Base-by-base conservation (phyloP, 2,888 invertebrate species). In the Pardosa pseudoannulata region DNA sequence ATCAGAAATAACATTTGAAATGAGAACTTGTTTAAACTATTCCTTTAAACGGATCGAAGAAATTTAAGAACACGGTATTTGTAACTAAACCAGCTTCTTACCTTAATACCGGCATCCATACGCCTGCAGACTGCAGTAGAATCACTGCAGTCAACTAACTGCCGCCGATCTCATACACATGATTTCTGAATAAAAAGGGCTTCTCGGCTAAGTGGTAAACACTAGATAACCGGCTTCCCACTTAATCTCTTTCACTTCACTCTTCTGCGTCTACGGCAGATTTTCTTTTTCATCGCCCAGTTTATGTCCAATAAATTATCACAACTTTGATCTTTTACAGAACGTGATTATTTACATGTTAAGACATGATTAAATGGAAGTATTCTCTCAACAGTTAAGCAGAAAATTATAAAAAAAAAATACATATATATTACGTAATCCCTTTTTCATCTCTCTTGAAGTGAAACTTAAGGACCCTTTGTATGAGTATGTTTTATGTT, bases 221-320 rank as follows among this genome's bases (percentile, higher is more conserved):
- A 83, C 56, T 68, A 31, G 81, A 83, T 83, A 83, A 83, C 78
- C 39, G 83, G 83, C 83, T 83, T 83, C 83, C 72, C 72, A 32
- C 75, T 70, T 73, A 72, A 74, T 74, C 74, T 74, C 68, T 27
- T 32, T 32, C 9, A 7, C 56, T 65, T 28, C 19, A 11, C 41
- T 70, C 41, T 70, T n/a, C 70, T 39, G 2, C 70, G 1, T 27
- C 74, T 36, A 65, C 32, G 19, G 31, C 19, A 65, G 13, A 19
- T 31, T 32, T n/a, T 32, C 32, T 65, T 65, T 29, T 56, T 56
- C 56, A 56, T 56, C 56, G 23, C 46, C 6, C 9, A 13, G 13
- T 56, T 56, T 16, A 6, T 23, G 23, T 23, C 19, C 56, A 19
- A 5, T 23, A 56, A 23, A 56, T 23, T 6, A 56, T 56, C 56